Percentiles rank a stretch among this genome's conserved stretches.
Evolutionary conservation across 2,888 invertebrate species (phyloP).

Genomic region (Chymomyza procnemis): DNA sequence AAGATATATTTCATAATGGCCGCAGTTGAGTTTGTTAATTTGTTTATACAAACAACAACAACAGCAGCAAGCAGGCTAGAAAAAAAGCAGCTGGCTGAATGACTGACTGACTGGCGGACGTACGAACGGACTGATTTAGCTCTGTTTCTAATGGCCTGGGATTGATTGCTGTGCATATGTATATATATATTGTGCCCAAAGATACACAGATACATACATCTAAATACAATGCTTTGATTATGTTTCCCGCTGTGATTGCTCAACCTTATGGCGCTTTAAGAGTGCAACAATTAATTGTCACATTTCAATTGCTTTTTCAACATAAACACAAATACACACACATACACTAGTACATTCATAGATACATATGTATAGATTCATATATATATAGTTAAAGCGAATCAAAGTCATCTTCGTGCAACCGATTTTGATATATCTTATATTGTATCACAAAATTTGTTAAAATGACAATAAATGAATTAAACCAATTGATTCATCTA

Average conservation of each 20-base stretch:
- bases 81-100: constrained; percentile 14
- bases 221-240: not conserved
- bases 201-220: not conserved
- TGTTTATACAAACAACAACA: not conserved
- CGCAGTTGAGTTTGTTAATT: constrained; percentile 54
- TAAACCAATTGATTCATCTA: too few relatives aligned
- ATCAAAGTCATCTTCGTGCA: too few relatives aligned
- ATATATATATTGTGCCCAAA: too few relatives aligned
- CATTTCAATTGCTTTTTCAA: constrained; percentile 60
- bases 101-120: constrained; percentile 26
- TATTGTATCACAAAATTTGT: too few relatives aligned
- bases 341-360: not conserved
- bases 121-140: not conserved
- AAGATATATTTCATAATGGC: constrained; percentile 70
- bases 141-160: constrained; percentile 7
- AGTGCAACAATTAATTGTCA: constrained; percentile 59
- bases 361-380: not conserved
- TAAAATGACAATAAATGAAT: too few relatives aligned
- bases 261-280: constrained; percentile 34
- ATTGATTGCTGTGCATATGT: constrained; percentile 36
- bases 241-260: constrained; percentile 38
- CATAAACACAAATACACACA: not conserved
- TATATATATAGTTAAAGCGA: too few relatives aligned
- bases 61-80: too few relatives aligned
- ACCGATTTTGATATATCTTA: too few relatives aligned